Conservation (phyloP, 2,888 invertebrate species). For the Dysmachus trigonus region DNA sequence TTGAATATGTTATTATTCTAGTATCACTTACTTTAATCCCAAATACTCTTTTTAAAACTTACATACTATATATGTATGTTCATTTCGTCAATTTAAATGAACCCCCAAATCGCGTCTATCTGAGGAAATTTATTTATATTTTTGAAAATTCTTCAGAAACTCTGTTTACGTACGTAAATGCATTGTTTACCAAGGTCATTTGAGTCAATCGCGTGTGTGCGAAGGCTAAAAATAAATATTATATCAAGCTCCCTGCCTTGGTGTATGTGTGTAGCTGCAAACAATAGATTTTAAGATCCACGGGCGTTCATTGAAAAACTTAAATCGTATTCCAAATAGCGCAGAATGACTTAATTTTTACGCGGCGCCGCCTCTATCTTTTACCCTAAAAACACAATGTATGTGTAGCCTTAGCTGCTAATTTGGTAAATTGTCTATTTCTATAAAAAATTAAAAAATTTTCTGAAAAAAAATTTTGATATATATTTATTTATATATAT, state of each 20-base stretch:
- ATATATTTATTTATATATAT: too few species aligned
- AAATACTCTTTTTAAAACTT: not conserved
- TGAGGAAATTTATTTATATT: not conserved
- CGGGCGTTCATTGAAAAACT: not conserved
- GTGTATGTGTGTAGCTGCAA: not conserved
- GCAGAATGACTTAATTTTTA: not conserved
- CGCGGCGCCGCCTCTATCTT: not conserved
- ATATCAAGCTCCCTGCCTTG: not conserved
- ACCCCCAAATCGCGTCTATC: not conserved
- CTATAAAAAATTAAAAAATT: not conserved
- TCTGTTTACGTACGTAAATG: not conserved
- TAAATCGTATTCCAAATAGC: not conserved
- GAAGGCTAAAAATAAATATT: not conserved
- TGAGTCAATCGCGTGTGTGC: not conserved
- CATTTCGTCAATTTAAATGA: not conserved
- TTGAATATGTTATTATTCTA: not conserved
- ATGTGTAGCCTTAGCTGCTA: not conserved
- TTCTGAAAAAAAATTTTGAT: too few species aligned
- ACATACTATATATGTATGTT: not conserved
- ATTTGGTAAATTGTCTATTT: not conserved
- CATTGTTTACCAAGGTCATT: slow-evolving; percentile 6
- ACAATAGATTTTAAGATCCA: not conserved
- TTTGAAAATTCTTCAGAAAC: not conserved
- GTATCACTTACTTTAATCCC: not conserved
- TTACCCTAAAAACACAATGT: not conserved